Base-by-base conservation (phyloP, 2,888 invertebrate genomes). In the Oeneis ivallda region DNA sequence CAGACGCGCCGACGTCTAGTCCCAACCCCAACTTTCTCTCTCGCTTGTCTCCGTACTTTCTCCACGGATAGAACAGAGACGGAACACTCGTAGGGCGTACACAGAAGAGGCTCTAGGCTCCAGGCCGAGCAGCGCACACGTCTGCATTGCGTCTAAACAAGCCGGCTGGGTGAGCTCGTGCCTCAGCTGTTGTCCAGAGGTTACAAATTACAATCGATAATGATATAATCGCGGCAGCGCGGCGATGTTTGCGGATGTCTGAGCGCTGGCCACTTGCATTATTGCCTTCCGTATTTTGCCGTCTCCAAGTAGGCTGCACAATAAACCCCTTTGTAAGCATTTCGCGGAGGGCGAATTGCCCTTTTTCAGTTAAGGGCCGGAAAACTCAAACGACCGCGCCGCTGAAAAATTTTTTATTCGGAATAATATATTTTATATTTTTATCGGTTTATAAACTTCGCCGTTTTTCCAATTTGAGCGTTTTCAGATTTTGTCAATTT, bases 101-200 rank as follows among this genome's bases (percentile, higher is more conserved):
- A 81, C 87, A 78, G 81, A 80, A 79, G 79, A 81, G 80, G 79
- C 76, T 79, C 82, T 80, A 81, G 83, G 53, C 53, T 58, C 49
- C 15, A 60, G 39, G 81, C 79, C 80, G 84, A 79, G 79, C 85
- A 80, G 85, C 89, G 86, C 89, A 88, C 91, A 91, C 90, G 91
- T 89, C 91, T 90, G 91, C 91, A 91, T 89, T 91, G 91, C 91
- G 91, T 89, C 91, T 90, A 89, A 89, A 90, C 89, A 90, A 86
- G 84, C 89, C 87, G 89, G 87, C 89, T 80, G 85, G 80, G 82
- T 83, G 86, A 85, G 86, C 88, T 87, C 86, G 77, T 62, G 71
- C 79, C 86, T 87, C 90, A 90, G 90, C 90, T 90, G 90, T 89
- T 89, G 77, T 69, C 70, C 74, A 80, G 83, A 80, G 82, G 80